Conservation (phyloP, 2,888 invertebrate species). For the Trachelus troglodyta region DNA sequence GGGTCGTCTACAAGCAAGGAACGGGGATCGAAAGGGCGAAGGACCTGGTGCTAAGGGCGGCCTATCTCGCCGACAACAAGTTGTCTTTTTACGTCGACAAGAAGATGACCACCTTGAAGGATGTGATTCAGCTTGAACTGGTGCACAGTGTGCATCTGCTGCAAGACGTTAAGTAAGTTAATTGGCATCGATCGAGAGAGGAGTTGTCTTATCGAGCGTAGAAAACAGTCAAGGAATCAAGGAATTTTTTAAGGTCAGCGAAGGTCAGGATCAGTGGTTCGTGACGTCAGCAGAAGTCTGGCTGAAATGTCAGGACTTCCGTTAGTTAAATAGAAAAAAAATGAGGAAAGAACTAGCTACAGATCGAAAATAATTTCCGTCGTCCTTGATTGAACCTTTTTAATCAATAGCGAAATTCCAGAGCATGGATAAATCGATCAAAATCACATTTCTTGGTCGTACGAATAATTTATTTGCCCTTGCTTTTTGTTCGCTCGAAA, state of each 20-base stretch:
- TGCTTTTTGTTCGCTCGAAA: not conserved
- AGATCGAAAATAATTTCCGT: too few species aligned
- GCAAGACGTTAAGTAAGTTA: conserved; percentile 72
- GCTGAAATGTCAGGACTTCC: too few species aligned
- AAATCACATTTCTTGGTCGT: conserved; percentile 17
- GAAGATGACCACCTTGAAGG: conserved; percentile 76
- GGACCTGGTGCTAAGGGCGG: conserved; percentile 74
- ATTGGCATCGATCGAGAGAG: conserved; percentile 40
- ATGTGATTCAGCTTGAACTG: conserved; percentile 76
- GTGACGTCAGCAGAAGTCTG: too few species aligned
- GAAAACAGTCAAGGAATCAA: too few species aligned
- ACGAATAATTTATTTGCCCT: not conserved
- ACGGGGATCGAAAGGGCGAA: conserved; percentile 71
- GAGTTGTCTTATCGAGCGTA: too few species aligned
- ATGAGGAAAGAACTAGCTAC: too few species aligned
- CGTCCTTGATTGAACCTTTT: too few species aligned
- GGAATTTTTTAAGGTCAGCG: too few species aligned
- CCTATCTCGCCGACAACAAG: conserved; percentile 76
- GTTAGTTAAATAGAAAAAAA: too few species aligned
- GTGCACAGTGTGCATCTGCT: conserved; percentile 76
- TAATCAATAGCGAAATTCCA: too few species aligned
- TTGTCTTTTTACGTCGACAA: conserved; percentile 81
- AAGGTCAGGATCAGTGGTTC: too few species aligned
- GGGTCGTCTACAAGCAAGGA: conserved; percentile 70
- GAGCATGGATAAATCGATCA: conserved; percentile 7